Percentiles rank a stretch among this genome's conserved stretches.
These are phyloP conservation scores for Iguana delicatissima DNA, from an alignment of 2,797 vertebrate genomes.

Conservation along the genomic window DNA sequence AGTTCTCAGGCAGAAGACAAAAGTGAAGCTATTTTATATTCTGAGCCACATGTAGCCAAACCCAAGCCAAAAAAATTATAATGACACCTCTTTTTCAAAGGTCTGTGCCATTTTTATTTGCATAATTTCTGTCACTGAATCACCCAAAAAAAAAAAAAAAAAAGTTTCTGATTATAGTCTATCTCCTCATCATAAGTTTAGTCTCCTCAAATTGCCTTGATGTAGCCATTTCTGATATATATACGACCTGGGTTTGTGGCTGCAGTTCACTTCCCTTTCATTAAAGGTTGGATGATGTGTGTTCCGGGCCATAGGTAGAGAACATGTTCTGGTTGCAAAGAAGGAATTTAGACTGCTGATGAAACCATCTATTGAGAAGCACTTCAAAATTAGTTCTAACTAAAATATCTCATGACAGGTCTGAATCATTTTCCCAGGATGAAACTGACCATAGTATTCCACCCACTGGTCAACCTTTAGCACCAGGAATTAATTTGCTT, in stretches of 20 bases:
- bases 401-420: not conserved
- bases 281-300: not conserved
- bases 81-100: constrained; percentile 7
- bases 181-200: not conserved
- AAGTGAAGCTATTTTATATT: constrained; percentile 5
- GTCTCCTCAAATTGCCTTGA: not conserved
- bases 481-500: not conserved
- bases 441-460: not conserved
- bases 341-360: not conserved
- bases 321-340: not conserved
- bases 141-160: not conserved
- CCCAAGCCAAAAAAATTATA: not conserved
- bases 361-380: not conserved
- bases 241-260: not conserved
- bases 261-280: not conserved
- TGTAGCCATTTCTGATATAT: not conserved
- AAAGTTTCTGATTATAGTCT: not conserved
- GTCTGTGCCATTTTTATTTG: not conserved
- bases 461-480: not conserved
- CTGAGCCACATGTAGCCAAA: not conserved
- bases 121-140: not conserved
- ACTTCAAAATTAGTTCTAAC: not conserved
- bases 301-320: not conserved
- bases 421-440: not conserved
- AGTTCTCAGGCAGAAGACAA: not conserved